phyloP scores from a whole-genome alignment of 2,888 invertebrate genomes.

The Aphodius granarius region DNA sequence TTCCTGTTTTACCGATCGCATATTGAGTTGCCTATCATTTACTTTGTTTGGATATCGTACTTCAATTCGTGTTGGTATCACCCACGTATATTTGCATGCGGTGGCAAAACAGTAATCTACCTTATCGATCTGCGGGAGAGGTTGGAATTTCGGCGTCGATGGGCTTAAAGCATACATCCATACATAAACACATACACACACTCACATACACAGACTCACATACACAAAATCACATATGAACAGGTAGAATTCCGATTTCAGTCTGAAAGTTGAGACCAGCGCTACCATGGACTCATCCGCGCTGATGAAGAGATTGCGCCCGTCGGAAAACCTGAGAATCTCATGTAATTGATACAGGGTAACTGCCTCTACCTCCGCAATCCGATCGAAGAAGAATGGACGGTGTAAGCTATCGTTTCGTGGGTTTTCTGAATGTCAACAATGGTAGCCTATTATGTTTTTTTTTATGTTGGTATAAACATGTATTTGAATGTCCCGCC shows the following conservation, averaged over 20 bases:
- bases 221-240: not conserved
- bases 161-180: not conserved
- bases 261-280: constrained; percentile 33
- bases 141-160: not conserved
- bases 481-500: not conserved
- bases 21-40: no score
- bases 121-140: constrained; percentile 20
- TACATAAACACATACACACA: not conserved
- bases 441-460: no score
- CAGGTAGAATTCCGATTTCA: constrained; percentile 32
- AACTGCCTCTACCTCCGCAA: constrained; percentile 6
- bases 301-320: constrained; percentile 29
- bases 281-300: constrained; percentile 36
- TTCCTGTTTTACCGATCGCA: no score
- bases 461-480: not conserved
- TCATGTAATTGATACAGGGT: constrained; percentile 31
- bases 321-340: constrained; percentile 24
- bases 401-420: not conserved
- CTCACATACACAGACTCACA: not conserved
- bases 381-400: not conserved
- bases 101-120: constrained; percentile 16
- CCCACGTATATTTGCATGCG: constrained; percentile 16
- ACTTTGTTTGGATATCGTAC: not conserved
- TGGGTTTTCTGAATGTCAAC: not conserved
- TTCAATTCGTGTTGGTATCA: constrained; percentile 1